These are phyloP conservation scores for Hymenochirus boettgeri DNA, from an alignment of 2,113 vertebrate genomes.

Conservation along the genomic window DNA sequence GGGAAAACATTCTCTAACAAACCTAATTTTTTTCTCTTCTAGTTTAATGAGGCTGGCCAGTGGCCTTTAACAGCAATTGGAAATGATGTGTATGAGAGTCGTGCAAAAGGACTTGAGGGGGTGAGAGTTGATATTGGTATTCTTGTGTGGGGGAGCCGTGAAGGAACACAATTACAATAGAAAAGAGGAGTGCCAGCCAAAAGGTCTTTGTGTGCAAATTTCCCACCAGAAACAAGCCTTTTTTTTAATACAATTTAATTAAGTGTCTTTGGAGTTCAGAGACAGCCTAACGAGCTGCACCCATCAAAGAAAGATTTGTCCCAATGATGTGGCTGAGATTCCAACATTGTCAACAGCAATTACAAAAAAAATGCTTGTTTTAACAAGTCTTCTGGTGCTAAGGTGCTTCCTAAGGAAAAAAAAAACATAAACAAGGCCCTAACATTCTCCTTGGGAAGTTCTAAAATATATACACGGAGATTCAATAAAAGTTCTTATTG, in stretches of 20 bases:
- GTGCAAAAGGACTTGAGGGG: conserved; percentile 37
- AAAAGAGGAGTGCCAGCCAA: conserved; percentile 61
- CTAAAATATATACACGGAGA: too few relatives aligned
- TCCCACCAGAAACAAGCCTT: conserved; percentile 75
- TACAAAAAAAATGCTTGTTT: conserved; percentile 65
- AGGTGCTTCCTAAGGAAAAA: conserved; percentile 7
- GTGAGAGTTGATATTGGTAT: conserved; percentile 32
- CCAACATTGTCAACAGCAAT: conserved; percentile 88
- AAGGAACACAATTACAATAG: conserved; percentile 39
- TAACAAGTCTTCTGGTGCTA: conserved; percentile 54
- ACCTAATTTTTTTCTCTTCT: conserved; percentile 43
- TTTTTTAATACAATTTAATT: conserved; percentile 85
- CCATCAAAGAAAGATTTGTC: conserved; percentile 95
- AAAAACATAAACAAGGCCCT: conserved; percentile 29
- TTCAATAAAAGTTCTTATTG: too few relatives aligned
- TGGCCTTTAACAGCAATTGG: conserved; percentile 46
- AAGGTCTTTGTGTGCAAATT: conserved; percentile 96
- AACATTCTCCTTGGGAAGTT: conserved; percentile 42
- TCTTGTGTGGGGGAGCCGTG: conserved; percentile 49
- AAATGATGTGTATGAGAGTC: conserved; percentile 45
- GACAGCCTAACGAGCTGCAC: conserved; percentile 83
- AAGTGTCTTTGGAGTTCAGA: conserved; percentile 79
- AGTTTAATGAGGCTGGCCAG: conserved; percentile 75
- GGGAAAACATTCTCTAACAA: conserved; percentile 75
- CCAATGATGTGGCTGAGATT: conserved; percentile 73